Percentiles rank a stretch among this genome's conserved stretches.
Conservation (phyloP, 2,888 invertebrate species). For the Tachina grossa region DNA sequence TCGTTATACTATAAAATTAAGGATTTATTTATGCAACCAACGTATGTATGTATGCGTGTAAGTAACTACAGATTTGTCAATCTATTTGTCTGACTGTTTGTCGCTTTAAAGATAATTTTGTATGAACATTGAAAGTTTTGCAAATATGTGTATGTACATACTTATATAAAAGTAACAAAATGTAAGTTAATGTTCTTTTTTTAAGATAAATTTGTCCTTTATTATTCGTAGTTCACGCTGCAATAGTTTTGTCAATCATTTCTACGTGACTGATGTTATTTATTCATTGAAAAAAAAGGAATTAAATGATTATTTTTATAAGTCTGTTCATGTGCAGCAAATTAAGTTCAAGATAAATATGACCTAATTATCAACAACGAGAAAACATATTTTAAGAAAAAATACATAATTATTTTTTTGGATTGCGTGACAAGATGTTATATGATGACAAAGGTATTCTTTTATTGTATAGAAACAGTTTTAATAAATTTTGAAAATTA, state of each 20-base stretch:
- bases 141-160: not conserved
- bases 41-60: not conserved
- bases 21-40: conserved; percentile 49
- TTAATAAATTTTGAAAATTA: too few relatives aligned
- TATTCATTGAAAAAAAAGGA: conserved; percentile 22
- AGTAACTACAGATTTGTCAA: not conserved
- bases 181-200: conserved; percentile 42
- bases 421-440: conserved; percentile 2
- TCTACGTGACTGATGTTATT: conserved; percentile 70
- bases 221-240: conserved; percentile 63
- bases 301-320: not conserved
- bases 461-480: too few relatives aligned
- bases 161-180: conserved; percentile 30
- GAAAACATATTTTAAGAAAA: not conserved
- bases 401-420: not conserved
- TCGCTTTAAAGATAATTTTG: not conserved
- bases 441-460: too few relatives aligned
- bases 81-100: not conserved
- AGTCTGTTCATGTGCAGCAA: conserved; percentile 18
- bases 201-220: not conserved
- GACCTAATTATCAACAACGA: conserved; percentile 51
- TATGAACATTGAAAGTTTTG: conserved; percentile 1
- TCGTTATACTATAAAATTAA: conserved; percentile 50
- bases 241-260: conserved; percentile 71
- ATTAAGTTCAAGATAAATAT: conserved; percentile 44